A percentile compares a stretch with the other conserved stretches of the same genome.
Evolutionary conservation across 2,797 vertebrate genomes (phyloP).

Genomic region (Megaceryle alcyon): DNA sequence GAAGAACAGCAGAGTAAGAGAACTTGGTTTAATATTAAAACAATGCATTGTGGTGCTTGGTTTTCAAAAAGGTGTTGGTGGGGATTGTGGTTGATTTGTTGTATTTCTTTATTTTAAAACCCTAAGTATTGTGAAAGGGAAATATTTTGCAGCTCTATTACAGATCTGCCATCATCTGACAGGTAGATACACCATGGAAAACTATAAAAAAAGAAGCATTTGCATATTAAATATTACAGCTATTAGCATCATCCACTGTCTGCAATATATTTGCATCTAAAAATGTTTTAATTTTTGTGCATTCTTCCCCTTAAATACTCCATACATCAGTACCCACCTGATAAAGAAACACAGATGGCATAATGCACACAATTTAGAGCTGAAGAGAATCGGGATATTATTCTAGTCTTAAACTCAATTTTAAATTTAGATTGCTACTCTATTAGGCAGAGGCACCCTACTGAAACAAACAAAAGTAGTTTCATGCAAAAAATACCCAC

Average conservation of each 20-base stretch:
- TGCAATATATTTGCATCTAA: neutral
- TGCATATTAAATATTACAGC: neutral
- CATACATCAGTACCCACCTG: neutral
- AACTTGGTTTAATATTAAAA: neutral
- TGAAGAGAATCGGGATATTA: neutral
- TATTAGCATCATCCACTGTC: neutral
- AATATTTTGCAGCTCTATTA: neutral
- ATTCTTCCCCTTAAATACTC: neutral
- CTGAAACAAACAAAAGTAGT: neutral
- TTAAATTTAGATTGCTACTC: neutral
- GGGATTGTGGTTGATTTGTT: neutral
- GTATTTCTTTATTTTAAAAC: neutral
- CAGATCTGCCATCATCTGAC: neutral
- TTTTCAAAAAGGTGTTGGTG: neutral
- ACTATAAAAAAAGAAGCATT: neutral
- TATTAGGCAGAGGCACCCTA: neutral
- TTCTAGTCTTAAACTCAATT: neutral
- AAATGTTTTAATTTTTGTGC: neutral
- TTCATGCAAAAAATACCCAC: neutral
- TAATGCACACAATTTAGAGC: neutral
- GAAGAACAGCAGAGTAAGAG: neutral
- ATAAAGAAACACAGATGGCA: neutral
- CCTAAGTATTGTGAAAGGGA: neutral
- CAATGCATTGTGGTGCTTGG: neutral
- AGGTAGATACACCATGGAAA: neutral